Evolutionary conservation across 2,113 vertebrate species (phyloP).

Genomic region (Tiliqua scincoides): DNA sequence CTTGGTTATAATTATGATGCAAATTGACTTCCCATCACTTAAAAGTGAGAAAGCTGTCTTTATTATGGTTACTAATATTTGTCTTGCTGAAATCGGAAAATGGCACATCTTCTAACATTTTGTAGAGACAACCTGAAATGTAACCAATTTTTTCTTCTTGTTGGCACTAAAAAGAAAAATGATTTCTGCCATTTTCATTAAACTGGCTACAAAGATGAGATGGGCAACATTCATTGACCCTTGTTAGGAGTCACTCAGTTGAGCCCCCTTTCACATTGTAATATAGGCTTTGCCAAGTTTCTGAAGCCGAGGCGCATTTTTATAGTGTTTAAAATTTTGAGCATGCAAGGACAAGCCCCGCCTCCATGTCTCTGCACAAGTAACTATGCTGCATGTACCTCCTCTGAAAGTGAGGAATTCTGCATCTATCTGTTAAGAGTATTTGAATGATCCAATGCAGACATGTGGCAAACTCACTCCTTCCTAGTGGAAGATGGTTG

Average conservation of each 20-base stretch:
- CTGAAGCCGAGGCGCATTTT: background rate
- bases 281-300: background rate
- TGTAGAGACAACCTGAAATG: background rate
- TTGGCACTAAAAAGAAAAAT: background rate
- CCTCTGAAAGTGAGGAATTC: background rate
- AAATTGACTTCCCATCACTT: conserved; percentile 71
- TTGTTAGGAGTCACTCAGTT: background rate
- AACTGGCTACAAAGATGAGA: background rate
- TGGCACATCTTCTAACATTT: conserved; percentile 13
- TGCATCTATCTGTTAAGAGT: background rate
- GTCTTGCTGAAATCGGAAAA: background rate
- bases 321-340: background rate
- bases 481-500: background rate
- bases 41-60: conserved; percentile 49
- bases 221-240: background rate
- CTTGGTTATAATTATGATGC: conserved; percentile 76
- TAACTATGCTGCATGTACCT: background rate
- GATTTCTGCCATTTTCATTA: background rate
- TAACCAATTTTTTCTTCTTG: background rate
- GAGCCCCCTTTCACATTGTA: background rate
- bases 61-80: conserved; percentile 25
- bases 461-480: background rate
- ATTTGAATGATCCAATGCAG: background rate
- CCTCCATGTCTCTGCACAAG: background rate
- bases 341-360: background rate